These are phyloP conservation scores for Dinomys branickii DNA, from an alignment of 2,113 vertebrate genomes.

Conservation along the genomic window DNA sequence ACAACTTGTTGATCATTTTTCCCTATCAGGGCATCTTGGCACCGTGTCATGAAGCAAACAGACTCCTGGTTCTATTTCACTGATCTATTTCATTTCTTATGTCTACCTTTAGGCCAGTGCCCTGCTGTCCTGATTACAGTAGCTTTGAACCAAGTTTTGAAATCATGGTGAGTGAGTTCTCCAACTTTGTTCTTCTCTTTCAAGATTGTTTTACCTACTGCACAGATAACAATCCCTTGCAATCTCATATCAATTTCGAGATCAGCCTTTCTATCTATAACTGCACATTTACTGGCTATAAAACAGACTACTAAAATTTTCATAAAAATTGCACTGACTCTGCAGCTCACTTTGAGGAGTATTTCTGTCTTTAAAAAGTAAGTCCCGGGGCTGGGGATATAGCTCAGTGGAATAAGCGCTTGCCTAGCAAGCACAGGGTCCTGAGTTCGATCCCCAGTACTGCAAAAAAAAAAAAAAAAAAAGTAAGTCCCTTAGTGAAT, in stretches of 20 bases:
- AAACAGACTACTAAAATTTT: neutral
- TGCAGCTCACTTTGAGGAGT: neutral
- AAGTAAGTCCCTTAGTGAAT: neutral
- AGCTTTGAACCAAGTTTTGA: neutral
- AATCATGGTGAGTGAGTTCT: neutral
- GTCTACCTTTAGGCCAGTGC: neutral
- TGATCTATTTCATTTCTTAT: neutral
- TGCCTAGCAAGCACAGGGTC: no score
- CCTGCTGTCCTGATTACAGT: neutral
- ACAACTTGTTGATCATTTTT: neutral
- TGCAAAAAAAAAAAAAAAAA: no score
- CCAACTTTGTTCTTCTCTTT: neutral
- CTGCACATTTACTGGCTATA: neutral
- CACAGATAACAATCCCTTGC: no score
- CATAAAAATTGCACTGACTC: neutral
- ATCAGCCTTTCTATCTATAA: neutral
- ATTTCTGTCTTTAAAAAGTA: neutral
- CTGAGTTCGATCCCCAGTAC: no score
- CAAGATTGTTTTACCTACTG: neutral
- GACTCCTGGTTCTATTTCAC: no score
- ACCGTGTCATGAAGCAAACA: neutral
- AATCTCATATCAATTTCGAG: neutral
- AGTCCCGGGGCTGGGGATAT: no score
- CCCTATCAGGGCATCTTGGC: neutral
- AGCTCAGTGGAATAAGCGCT: no score